phyloP scores from a whole-genome alignment of 2,888 invertebrate genomes.

The Theristus sp. region DNA sequence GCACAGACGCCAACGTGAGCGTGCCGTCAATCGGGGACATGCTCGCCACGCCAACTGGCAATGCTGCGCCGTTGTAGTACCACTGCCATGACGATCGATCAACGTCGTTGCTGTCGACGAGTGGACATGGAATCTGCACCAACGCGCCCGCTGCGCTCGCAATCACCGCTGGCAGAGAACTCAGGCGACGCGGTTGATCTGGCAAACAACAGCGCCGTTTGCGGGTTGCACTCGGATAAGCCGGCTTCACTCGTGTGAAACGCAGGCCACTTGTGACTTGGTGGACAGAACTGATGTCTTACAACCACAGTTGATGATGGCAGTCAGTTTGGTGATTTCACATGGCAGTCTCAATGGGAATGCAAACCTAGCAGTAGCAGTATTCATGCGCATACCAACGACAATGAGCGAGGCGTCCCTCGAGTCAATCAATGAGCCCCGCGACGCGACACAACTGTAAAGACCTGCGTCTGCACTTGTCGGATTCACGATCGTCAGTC shows the following conservation, averaged over 20 bases:
- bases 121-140: neutral
- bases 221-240: too few relatives aligned
- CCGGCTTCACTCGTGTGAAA: too few relatives aligned
- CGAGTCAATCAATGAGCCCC: neutral
- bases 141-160: neutral
- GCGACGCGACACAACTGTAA: neutral
- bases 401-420: neutral
- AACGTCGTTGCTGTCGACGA: too few relatives aligned
- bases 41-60: neutral
- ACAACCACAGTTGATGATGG: too few relatives aligned
- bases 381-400: neutral
- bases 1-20: conserved; percentile 55
- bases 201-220: too few relatives aligned
- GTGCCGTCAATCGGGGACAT: conserved; percentile 46
- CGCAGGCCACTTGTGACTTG: too few relatives aligned
- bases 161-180: neutral
- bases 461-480: neutral
- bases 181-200: neutral
- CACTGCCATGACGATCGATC: neutral
- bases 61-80: neutral
- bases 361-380: too few relatives aligned
- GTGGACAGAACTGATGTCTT: too few relatives aligned
- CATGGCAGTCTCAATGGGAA: too few relatives aligned
- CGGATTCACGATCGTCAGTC: neutral
- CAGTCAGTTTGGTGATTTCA: too few relatives aligned